Base-by-base conservation (phyloP, 2,797 vertebrate species). In the Sylvilagus floridanus region DNA sequence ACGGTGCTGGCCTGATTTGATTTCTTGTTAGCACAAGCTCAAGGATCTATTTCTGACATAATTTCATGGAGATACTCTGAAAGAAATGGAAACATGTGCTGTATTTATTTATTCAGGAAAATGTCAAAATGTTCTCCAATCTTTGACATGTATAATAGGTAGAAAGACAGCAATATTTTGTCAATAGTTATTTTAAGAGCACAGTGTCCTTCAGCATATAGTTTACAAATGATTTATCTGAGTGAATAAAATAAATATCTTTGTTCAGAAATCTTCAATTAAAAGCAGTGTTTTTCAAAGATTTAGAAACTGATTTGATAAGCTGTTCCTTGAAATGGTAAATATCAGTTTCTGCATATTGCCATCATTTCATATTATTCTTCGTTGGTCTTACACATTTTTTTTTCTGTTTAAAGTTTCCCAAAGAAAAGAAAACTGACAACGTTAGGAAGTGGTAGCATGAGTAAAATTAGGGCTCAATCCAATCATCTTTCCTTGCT, bases 331-430 rank as follows among this genome's bases (percentile, higher is more conserved):
- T 89, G 62, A 83, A 91, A 91, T 90, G 4, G 65, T 63, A 92
- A 66, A 92, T 47, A n/a, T 2, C 14, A 35, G 60, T 52, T 93
- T 79, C n/a, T 81, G 78, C 35, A 50, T 76, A 22, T 28, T 47
- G 19, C 21, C 62, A 63, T 69, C 86, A 91, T 73, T 28, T 93
- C 83, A 6, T 62, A 72, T 78, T 73, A 50, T 37, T 86, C 88
- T 85, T 72, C 57, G 42, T 87, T 79, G 63, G 24, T 72, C 26
- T 32, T 90, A n/a, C 5, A 12, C 3, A 0, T 28, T 52, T 60
- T 84, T 22, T 71, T 96, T 94, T 93, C 30, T 79, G 75, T 82
- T 78, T 57, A 47, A 91, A 93, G 75, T 92, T 94, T 96, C 83
- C 83, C 85, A 93, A 79, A 79, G 88, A 93, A 93, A 91, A 84